Conservation (phyloP, 1,140 invertebrate genomes). For the Carposina sasakii region DNA sequence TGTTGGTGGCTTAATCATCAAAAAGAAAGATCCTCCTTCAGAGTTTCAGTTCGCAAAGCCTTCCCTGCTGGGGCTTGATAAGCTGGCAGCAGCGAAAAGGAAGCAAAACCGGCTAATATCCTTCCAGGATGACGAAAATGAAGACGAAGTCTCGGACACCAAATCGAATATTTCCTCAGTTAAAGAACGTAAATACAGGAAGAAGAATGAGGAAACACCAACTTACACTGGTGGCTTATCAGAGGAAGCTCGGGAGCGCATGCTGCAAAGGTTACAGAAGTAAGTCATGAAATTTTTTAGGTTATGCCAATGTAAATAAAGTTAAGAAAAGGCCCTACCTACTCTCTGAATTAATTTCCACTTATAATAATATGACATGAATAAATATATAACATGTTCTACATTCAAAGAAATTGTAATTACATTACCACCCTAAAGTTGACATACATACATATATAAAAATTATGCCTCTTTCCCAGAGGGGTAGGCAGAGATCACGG, state of each 20-base stretch:
- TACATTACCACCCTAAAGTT: no score
- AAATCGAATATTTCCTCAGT: constrained; percentile 52
- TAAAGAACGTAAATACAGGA: constrained; percentile 81
- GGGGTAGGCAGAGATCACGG: no score
- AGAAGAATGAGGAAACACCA: constrained; percentile 89
- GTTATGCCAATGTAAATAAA: no score
- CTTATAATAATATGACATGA: no score
- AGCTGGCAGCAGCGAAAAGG: constrained; percentile 84
- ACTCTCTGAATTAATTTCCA: no score
- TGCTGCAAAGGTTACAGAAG: constrained; percentile 78
- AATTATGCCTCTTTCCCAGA: no score
- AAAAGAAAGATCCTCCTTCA: constrained; percentile 80
- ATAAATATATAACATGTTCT: no score
- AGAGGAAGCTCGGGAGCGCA: constrained; percentile 81
- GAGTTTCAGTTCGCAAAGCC: constrained; percentile 86
- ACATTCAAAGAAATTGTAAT: no score
- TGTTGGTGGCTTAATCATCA: constrained; percentile 87
- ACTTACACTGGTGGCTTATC: constrained; percentile 94
- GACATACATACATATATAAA: no score
- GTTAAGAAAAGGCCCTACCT: no score
- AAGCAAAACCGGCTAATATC: constrained; percentile 79
- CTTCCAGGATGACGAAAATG: constrained; percentile 77
- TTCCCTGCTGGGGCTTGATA: constrained; percentile 91
- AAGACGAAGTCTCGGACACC: constrained; percentile 58
- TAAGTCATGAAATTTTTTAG: constrained; percentile 31